Base-by-base conservation (phyloP, 2,888 invertebrate genomes). In the Caenorhabditis wallacei region DNA sequence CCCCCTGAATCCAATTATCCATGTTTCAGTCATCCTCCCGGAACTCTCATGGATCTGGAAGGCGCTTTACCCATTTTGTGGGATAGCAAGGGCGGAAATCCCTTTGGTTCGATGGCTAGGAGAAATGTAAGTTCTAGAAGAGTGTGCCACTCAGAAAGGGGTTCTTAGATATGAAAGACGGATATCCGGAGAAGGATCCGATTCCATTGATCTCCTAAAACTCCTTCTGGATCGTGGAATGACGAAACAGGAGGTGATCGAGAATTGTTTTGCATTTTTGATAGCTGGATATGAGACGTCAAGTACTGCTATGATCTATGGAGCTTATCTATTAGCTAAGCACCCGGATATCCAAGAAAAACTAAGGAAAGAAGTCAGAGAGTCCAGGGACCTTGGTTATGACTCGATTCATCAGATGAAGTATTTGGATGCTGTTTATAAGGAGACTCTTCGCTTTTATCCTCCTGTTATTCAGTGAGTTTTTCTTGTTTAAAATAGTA, bases 241-340 rank as follows among this genome's bases (percentile, higher is more conserved):
- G 61, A 71, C 74, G 2, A 84, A 80, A 59, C 74, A 84, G 88
- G 70, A 87, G 76, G 92, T 93, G 69, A 88, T 92, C 53, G 92
- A 92, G 40, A 93, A 93, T 80, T 91, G 92, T 24, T 92, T 93
- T 84, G 91, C 94, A 1, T 94, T 94, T 84, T 89, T 94, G 46
- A 87, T 94, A 61, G 94, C 93, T 20, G 94, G 90, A 20, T 94
- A 93, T 82, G 94, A 94, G 87, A 94, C 94, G 0, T 94, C 94
- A 0, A 93, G 93, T 24, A 93, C 93, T 2, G 92, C 93, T 2
- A 88, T 94, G 40, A 92, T 92, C 2, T 94, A 93, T 87, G 90
- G 92, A 7, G 90, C 93, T 68, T 93, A 93, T 87, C 92, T 93
- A 54, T 89, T 94, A 72, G 93, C 93, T n/a, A 91, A 90, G 68